Evolutionary conservation across 2,888 invertebrate species (phyloP), one percentile per base, ranked within the genome.

Genomic region (Epistrophe eligans): DNA sequence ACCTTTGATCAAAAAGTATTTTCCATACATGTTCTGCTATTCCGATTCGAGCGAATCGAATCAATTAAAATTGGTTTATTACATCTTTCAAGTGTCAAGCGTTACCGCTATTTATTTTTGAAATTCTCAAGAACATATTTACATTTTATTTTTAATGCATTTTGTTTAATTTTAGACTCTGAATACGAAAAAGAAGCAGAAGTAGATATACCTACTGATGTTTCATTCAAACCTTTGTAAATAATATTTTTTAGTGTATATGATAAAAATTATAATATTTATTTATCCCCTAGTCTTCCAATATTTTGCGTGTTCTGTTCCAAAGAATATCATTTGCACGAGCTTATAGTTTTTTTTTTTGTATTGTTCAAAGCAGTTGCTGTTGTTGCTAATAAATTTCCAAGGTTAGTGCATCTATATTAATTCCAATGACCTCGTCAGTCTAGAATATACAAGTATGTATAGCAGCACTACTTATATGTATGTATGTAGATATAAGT

Each of bases 381-480:
- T 11, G 45, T 57, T 67, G 19, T 43, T 58, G 48, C 50, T 35
- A 50, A 77, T 77, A 52, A 57, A 71, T 38, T 58, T 60, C 76
- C 87, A 83, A 87, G 87, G 87, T 67, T 83, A 79, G 62, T 83
- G 66, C 87, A 87, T 83, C 76, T 77, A 79, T 83, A 87, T 87
- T 87, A 83, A 87, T 87, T 87, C 76, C 83, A 79, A 79, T 83
- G 87, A 87, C 87, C 87, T 87, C 87, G 83, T 62, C 76, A 50
- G 10, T 67, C 11, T 72, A 67, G 32, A 11, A 57, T n/a, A 43
- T 32, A 35, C 8, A 28, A 17, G n/a, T 17, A 48, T 10, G 7
- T 17, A 48, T 10, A 48, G 40, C 11, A 19, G 19, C 8, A n/a
- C 5, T 11, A 24, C 38, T 52, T 1, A 24, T 0, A 50, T 50